Evolutionary conservation across 2,888 invertebrate species (phyloP), one percentile per base, ranked within the genome.

Genomic region (Agrochola lota): DNA sequence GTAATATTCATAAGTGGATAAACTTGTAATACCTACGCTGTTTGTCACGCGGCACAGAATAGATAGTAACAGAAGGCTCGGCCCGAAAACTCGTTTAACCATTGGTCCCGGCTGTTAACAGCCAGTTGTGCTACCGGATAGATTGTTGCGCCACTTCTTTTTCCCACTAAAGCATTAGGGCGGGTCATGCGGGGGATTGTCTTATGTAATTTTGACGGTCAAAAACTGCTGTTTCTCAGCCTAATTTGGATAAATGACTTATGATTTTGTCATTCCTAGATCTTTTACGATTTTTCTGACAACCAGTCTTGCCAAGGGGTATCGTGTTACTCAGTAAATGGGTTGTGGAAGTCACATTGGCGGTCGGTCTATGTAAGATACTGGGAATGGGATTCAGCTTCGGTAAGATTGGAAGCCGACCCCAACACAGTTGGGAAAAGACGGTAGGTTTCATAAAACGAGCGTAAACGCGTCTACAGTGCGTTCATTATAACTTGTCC

Each of bases 1-100:
- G 74, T 74, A 84, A 82, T 82, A 84, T 80, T 82, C 80, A 69
- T 80, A 80, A 71, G 68, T 62, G 57, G 62, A 59, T 70, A n/a
- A 60, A 59, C 52, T 60, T 70, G 80, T 74, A 9, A 62, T 40
- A n/a, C 60, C 35, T n/a, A 26, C 7, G 49, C n/a, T 80, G 63
- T 74, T 71, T 71, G 49, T 74, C 60, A 68, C 15, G 1, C 3
- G 15, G 0, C 26, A 63, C 4, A 20, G 8, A 60, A 35, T 12
- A 66, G 0, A 43, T 5, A 23, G 1, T 2, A 15, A 9, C 64
- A 80, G 64, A 60, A 66, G 59, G 35, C 55, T 35, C 35, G 35
- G 35, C 35, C 4, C 3, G 35, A 46, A 46, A 46, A 0, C 46
- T 5, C 15, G 46, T 46, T 15, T 15, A 46, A 15, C 49, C 49